These are phyloP conservation scores for Prorops nasuta DNA, from an alignment of 1,140 invertebrate species.

Conservation along the genomic window DNA sequence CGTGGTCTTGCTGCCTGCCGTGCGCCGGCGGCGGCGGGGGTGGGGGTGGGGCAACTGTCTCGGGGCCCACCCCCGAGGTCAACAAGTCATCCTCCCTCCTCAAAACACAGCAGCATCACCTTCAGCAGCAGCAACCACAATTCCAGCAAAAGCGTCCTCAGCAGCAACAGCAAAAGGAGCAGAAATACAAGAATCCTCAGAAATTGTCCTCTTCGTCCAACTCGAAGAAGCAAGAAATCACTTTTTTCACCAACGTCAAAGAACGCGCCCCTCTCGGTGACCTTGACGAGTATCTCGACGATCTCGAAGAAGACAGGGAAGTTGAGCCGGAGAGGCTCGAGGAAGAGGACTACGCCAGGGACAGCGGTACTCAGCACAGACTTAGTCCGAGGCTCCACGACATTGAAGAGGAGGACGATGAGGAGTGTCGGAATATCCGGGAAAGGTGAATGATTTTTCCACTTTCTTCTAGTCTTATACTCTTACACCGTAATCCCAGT, in stretches of 20 bases:
- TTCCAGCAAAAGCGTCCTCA: conserved; percentile 3
- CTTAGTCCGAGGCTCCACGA: conserved; percentile 56
- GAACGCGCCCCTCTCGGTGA: conserved; percentile 37
- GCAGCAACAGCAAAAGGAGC: conserved; percentile 14
- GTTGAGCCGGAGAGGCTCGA: conserved; percentile 10
- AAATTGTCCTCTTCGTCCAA: not conserved
- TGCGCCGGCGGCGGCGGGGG: conserved; percentile 56
- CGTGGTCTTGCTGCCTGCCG: conserved; percentile 58
- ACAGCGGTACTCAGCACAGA: conserved; percentile 44
- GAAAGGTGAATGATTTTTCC: conserved; percentile 41
- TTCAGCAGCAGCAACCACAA: conserved; percentile 6
- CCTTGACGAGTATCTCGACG: conserved; percentile 44
- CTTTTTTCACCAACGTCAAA: too few relatives aligned
- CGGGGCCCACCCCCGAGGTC: conserved; percentile 36
- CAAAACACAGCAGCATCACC: conserved; percentile 10
- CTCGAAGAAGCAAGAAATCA: conserved; percentile 8
- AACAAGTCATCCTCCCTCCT: conserved; percentile 23
- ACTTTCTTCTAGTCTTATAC: conserved; percentile 2
- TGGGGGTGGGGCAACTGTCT: conserved; percentile 42
- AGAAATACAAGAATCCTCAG: not conserved
- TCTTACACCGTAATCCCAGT: too few relatives aligned
- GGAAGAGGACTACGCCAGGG: conserved; percentile 37
- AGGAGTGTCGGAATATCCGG: conserved; percentile 47
- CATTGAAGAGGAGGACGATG: conserved; percentile 59
- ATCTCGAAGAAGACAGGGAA: conserved; percentile 17